phyloP scores from a whole-genome alignment of 2,113 vertebrate species.

The Nothobranchius kuhntae region DNA sequence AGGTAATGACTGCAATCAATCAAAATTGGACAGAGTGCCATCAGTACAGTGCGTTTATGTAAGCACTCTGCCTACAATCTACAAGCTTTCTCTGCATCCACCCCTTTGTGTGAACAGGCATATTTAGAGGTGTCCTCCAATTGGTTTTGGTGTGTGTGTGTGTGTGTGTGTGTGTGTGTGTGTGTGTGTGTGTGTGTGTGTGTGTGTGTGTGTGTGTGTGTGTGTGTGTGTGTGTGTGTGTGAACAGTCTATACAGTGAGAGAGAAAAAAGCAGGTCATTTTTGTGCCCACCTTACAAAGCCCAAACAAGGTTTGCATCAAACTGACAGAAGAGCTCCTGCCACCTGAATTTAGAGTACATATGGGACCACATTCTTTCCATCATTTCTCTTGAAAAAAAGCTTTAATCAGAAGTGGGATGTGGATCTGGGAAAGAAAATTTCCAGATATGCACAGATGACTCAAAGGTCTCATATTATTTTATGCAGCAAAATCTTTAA shows the following conservation, averaged over 20 bases:
- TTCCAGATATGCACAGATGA: constrained; percentile 8
- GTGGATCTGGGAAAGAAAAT: neutral
- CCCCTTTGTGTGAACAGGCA: neutral
- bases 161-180: neutral
- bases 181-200: neutral
- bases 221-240: neutral
- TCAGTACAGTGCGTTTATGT: constrained; percentile 3
- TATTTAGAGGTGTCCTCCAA: constrained; percentile 10
- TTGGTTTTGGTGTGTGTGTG: neutral
- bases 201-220: neutral
- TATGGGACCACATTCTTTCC: too few relatives aligned
- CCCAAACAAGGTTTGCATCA: neutral
- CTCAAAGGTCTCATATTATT: neutral
- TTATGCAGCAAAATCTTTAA: constrained; percentile 20
- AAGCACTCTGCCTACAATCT: constrained; percentile 5
- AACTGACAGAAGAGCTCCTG: neutral
- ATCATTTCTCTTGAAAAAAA: too few relatives aligned
- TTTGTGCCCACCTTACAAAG: neutral
- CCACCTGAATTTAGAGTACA: too few relatives aligned
- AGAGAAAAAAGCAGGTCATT: too few relatives aligned
- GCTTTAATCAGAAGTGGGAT: neutral
- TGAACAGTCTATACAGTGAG: neutral
- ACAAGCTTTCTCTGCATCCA: constrained; percentile 5
- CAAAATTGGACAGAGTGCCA: constrained; percentile 19
- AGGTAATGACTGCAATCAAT: constrained; percentile 55